A percentile compares a stretch with the other conserved stretches of the same genome.
Conservation (phyloP, 1,140 invertebrate genomes). For the Lepidurus couesii region DNA sequence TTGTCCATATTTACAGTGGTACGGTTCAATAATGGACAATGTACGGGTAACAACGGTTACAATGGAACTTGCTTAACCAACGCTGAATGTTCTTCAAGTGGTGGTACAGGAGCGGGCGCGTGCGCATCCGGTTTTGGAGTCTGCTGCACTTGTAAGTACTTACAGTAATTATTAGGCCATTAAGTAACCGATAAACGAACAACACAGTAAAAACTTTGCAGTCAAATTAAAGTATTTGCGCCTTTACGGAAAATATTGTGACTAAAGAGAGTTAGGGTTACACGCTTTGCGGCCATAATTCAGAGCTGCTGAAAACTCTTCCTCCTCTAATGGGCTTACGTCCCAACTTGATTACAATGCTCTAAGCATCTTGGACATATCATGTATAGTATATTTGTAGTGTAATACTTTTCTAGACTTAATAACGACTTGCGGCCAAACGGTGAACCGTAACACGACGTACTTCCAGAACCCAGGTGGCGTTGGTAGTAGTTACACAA, state of each 20-base stretch:
- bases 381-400: not conserved
- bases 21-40: constrained; percentile 32
- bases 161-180: not conserved
- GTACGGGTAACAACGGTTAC: constrained; percentile 29
- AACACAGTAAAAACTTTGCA: not conserved
- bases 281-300: too few relatives aligned
- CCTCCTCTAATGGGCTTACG: too few relatives aligned
- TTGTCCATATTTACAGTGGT: constrained; percentile 32
- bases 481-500: constrained; percentile 11
- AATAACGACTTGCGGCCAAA: not conserved
- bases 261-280: not conserved
- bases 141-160: constrained; percentile 41
- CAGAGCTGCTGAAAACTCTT: too few relatives aligned
- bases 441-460: constrained; percentile 26
- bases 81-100: constrained; percentile 38
- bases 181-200: not conserved
- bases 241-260: not conserved
- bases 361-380: not conserved
- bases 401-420: not conserved
- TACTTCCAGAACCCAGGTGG: constrained; percentile 31
- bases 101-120: constrained; percentile 38
- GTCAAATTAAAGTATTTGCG: not conserved
- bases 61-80: constrained; percentile 42
- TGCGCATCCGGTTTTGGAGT: constrained; percentile 42
- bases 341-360: not conserved